These are phyloP conservation scores for Triplophysa bombifrons DNA, from an alignment of 2,797 vertebrate species.

Conservation along the genomic window DNA sequence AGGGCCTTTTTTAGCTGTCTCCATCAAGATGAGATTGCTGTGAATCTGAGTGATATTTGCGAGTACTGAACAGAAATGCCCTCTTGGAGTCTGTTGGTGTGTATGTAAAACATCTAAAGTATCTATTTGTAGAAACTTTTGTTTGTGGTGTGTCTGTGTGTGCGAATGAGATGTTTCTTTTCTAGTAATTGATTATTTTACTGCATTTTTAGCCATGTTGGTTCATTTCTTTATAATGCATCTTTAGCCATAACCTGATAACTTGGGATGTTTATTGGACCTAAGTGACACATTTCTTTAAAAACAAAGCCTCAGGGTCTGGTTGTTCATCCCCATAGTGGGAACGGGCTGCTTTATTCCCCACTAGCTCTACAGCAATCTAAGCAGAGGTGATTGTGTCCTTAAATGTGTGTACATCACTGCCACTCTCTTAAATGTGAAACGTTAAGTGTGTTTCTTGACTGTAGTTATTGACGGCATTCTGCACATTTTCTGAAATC, in stretches of 20 bases:
- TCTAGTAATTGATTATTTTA: slow-evolving; percentile 26
- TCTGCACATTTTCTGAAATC: slow-evolving; percentile 28
- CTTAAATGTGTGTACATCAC: slow-evolving; percentile 61
- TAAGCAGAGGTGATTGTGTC: slow-evolving; percentile 61
- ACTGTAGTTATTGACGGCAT: slow-evolving; percentile 36
- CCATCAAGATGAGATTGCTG: slow-evolving; percentile 24
- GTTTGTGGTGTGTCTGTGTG: slow-evolving; percentile 60
- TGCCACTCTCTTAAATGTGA: slow-evolving; percentile 53
- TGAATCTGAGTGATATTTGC: slow-evolving; percentile 53
- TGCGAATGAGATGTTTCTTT: slow-evolving; percentile 41
- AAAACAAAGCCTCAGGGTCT: slow-evolving; percentile 56
- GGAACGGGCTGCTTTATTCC: slow-evolving; percentile 42
- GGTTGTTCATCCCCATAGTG: slow-evolving; percentile 24
- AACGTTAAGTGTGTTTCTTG: slow-evolving; percentile 59
- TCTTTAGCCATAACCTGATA: slow-evolving; percentile 43
- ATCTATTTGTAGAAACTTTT: slow-evolving; percentile 52
- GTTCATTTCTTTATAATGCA: slow-evolving; percentile 34
- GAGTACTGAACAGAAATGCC: slow-evolving; percentile 68
- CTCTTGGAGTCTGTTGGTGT: slow-evolving; percentile 63
- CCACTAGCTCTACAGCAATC: slow-evolving; percentile 58
- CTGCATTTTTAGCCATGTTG: slow-evolving; percentile 26
- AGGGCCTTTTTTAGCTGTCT: slow-evolving; percentile 41
- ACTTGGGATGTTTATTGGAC: slow-evolving; percentile 51
- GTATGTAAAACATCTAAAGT: slow-evolving; percentile 52
- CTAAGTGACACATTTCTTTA: slow-evolving; percentile 31